phyloP scores from a whole-genome alignment of 2,888 invertebrate species.

The Galeopsomyia nigrocyanea region DNA sequence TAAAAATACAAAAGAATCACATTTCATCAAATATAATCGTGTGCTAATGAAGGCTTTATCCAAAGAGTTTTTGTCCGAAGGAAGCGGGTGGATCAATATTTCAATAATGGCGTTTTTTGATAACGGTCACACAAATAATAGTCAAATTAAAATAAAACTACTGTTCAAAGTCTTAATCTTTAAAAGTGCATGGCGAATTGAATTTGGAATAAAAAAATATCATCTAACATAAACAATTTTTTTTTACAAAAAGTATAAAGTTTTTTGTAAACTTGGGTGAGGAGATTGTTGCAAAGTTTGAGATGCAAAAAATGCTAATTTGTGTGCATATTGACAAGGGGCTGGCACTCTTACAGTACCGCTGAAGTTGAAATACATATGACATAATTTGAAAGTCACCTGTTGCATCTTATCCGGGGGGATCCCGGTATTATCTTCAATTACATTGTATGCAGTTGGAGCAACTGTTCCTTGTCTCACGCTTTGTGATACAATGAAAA shows the following conservation, averaged over 20 bases:
- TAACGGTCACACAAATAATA: too few relatives aligned
- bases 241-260: constrained; percentile 77
- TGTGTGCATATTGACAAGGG: constrained; percentile 94
- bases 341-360: constrained; percentile 82
- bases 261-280: constrained; percentile 72
- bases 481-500: constrained; percentile 88
- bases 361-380: constrained; percentile 93
- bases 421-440: constrained; percentile 80
- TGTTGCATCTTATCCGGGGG: constrained; percentile 82
- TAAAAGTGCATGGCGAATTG: too few relatives aligned
- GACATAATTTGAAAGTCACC: constrained; percentile 85
- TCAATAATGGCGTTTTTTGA: too few relatives aligned
- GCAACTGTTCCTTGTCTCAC: constrained; percentile 90
- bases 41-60: too few relatives aligned
- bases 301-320: constrained; percentile 87
- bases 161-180: too few relatives aligned
- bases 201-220: neutral
- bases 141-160: too few relatives aligned
- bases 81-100: too few relatives aligned
- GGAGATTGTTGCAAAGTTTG: constrained; percentile 81
- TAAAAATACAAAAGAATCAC: too few relatives aligned
- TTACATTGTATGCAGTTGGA: constrained; percentile 90
- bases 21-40: too few relatives aligned
- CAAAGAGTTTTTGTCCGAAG: too few relatives aligned
- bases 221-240: neutral